phyloP scores from a whole-genome alignment of 2,797 vertebrate species.

The Prunella strophiata region DNA sequence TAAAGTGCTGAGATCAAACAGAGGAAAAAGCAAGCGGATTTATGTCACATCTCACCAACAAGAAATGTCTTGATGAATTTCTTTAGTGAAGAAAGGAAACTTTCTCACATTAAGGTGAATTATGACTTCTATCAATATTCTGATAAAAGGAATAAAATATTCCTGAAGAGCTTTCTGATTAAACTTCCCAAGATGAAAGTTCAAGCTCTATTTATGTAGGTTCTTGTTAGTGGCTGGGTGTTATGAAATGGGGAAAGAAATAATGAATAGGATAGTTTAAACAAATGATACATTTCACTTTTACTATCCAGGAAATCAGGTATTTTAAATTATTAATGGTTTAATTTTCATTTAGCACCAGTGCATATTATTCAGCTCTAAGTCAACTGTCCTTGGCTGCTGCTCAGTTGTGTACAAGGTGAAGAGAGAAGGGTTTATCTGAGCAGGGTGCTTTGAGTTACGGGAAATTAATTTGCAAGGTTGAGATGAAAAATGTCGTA shows the following conservation, averaged over 20 bases:
- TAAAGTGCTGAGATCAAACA: constrained; percentile 44
- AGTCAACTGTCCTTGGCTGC: constrained; percentile 40
- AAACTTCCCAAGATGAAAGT: constrained; percentile 26
- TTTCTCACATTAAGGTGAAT: constrained; percentile 42
- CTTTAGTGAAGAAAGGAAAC: constrained; percentile 28
- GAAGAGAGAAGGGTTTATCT: not conserved
- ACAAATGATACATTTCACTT: constrained; percentile 54
- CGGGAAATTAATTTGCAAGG: not conserved
- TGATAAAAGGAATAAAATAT: constrained; percentile 54
- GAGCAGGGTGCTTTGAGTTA: not conserved
- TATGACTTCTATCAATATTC: constrained; percentile 41
- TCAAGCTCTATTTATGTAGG: constrained; percentile 43
- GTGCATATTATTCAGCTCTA: not conserved
- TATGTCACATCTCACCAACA: constrained; percentile 2
- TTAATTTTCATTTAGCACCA: constrained; percentile 46
- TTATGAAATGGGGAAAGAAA: constrained; percentile 13
- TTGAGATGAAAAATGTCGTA: not conserved
- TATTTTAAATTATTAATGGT: constrained; percentile 55
- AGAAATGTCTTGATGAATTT: constrained; percentile 7
- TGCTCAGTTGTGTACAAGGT: not conserved
- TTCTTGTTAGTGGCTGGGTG: not conserved
- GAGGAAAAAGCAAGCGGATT: constrained; percentile 29
- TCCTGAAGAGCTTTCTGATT: constrained; percentile 42
- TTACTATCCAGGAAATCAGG: constrained; percentile 42
- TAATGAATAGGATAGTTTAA: constrained; percentile 23